Evolutionary conservation across 2,113 vertebrate genomes (phyloP), one percentile per base, ranked within the genome.

Genomic region (Dasyornis broadbenti): DNA sequence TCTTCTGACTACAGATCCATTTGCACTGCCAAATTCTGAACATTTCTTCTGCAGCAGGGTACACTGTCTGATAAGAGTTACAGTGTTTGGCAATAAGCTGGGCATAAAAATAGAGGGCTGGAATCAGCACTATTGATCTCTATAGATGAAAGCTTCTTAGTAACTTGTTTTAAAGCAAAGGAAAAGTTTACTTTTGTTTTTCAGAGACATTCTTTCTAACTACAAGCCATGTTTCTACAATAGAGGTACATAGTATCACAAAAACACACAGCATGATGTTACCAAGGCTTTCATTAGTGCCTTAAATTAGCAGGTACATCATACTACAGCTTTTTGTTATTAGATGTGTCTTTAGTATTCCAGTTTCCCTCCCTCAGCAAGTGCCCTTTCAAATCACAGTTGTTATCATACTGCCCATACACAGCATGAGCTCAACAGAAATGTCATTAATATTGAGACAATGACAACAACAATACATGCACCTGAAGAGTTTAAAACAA

Each of bases 301-400:
- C 87, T 92, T 87, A 94, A 97, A 96, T 97, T 87, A 92, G 33
- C 71, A 92, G 86, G 54, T 95, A 79, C 87, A 57, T 85, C 73
- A 68, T 57, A 80, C 69, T 49, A 88, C 64, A 84, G 77, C 65
- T 88, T 96, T 96, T 92, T 94, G 86, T 95, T 88, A 81, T 13
- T 70, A 88, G 94, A 89, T 89, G 44, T 63, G 75, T 49, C 42
- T 44, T 80, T 94, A 75, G 82, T 68, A 88, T 81, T 52, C 69
- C 20, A 20, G 61, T 35, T 87, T 82, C 56, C 81, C 90, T 95
- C 80, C 79, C 72, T 65, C 69, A 86, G 78, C 70, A 96, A 94
- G 82, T 45, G 63, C 65, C 44, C 72, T 95, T 95, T 94, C 53
- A 92, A 93, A 94, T 42, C 52, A 37, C 70, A 88, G 66, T 82